Evolutionary conservation across 2,113 vertebrate genomes (phyloP).

Genomic region (Gulo gulo): DNA sequence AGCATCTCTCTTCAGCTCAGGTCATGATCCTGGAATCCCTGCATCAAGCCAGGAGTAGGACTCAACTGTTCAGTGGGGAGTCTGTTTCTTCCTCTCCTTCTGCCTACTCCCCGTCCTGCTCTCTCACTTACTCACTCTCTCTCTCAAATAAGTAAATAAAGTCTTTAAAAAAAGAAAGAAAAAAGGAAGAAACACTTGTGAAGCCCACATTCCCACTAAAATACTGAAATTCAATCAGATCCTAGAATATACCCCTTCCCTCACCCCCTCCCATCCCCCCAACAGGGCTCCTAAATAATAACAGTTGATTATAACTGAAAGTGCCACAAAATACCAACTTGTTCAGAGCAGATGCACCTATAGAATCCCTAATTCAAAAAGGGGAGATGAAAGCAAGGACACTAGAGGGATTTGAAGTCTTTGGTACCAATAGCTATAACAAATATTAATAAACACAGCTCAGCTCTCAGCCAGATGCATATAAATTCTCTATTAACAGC

Average conservation of each 20-base stretch:
- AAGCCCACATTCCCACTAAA: background rate
- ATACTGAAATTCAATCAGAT: background rate
- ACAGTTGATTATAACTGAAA: background rate
- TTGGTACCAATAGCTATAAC: background rate
- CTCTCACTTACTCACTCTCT: no score
- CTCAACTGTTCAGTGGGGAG: no score
- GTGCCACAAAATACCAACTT: background rate
- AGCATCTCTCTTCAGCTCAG: no score
- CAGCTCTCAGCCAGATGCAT: background rate
- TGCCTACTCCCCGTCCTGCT: no score
- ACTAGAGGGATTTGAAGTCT: background rate
- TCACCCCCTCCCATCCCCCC: background rate
- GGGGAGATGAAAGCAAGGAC: background rate
- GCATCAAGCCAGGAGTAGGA: no score
- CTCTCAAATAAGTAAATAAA: no score
- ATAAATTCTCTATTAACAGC: background rate
- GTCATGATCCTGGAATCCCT: no score
- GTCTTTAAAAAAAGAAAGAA: no score
- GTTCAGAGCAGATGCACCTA: background rate
- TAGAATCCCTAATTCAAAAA: background rate
- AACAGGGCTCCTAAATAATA: background rate
- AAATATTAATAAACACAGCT: background rate
- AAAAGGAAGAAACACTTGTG: background rate
- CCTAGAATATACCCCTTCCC: background rate
- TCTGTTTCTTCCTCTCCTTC: no score